phyloP scores from a whole-genome alignment of 2,797 vertebrate genomes.

The Alexandromys oeconomus region DNA sequence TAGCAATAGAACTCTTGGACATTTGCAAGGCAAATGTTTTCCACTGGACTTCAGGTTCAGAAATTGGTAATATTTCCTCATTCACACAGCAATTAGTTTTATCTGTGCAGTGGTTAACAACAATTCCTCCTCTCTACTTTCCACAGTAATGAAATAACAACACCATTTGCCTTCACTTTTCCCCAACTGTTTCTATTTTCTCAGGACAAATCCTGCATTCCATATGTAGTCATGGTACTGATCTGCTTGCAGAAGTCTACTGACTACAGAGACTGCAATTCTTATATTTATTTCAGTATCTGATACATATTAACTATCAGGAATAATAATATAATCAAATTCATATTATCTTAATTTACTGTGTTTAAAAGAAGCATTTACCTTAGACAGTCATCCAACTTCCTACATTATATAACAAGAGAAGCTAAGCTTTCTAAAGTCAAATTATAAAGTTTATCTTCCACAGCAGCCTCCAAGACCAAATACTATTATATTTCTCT shows the following conservation, averaged over 20 bases:
- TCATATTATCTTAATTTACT: background rate
- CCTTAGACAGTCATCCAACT: background rate
- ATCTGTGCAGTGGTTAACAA: background rate
- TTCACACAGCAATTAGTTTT: background rate
- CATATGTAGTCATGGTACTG: background rate
- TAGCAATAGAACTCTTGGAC: background rate
- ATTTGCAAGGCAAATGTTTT: conserved; percentile 10
- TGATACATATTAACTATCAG: background rate
- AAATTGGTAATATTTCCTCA: conserved; percentile 4
- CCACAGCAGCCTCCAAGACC: background rate
- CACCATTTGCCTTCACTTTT: background rate
- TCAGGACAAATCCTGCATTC: background rate
- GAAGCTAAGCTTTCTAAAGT: background rate
- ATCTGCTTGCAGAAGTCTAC: background rate
- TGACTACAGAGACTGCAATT: rapidly evolving
- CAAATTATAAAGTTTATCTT: background rate
- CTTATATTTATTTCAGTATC: background rate
- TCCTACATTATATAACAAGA: background rate
- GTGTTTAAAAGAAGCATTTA: background rate
- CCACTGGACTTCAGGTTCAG: background rate
- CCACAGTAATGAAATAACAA: background rate
- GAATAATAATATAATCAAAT: background rate
- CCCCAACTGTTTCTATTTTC: background rate
- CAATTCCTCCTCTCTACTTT: background rate
- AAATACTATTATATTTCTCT: background rate